Percentiles rank a stretch among this genome's conserved stretches.
Conservation (phyloP, 2,113 vertebrate genomes). For the Cavia aperea region DNA sequence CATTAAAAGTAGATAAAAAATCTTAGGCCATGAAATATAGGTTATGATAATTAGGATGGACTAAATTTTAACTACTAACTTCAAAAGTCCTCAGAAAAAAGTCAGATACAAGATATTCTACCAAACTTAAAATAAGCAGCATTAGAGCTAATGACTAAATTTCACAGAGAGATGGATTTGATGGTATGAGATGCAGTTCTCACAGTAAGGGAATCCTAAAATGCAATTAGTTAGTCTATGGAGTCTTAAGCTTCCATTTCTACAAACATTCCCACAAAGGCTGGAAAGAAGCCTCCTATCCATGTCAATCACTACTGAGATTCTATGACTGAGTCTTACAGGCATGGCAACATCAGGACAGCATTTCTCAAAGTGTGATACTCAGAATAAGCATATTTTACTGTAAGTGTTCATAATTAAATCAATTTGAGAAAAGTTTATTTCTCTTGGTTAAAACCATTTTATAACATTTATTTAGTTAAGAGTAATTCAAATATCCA, state of each 20-base stretch:
- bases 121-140: neutral
- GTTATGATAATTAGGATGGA: neutral
- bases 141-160: neutral
- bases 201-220: neutral
- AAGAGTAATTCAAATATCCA: neutral
- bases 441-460: slow-evolving; percentile 6
- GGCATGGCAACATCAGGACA: neutral
- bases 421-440: neutral
- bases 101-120: neutral
- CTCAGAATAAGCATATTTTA: neutral
- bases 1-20: neutral
- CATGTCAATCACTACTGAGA: neutral
- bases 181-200: neutral
- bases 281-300: neutral
- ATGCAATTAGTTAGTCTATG: neutral
- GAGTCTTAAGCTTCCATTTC: neutral
- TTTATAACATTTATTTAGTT: neutral
- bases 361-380: slow-evolving; percentile 7
- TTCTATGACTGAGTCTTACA: neutral
- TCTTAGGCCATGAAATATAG: neutral
- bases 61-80: neutral
- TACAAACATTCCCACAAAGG: neutral
- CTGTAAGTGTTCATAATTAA: neutral
- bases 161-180: neutral
- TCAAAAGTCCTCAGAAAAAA: slow-evolving; percentile 1